Conservation (phyloP, 2,113 vertebrate species). For the Cepphus grylle region DNA sequence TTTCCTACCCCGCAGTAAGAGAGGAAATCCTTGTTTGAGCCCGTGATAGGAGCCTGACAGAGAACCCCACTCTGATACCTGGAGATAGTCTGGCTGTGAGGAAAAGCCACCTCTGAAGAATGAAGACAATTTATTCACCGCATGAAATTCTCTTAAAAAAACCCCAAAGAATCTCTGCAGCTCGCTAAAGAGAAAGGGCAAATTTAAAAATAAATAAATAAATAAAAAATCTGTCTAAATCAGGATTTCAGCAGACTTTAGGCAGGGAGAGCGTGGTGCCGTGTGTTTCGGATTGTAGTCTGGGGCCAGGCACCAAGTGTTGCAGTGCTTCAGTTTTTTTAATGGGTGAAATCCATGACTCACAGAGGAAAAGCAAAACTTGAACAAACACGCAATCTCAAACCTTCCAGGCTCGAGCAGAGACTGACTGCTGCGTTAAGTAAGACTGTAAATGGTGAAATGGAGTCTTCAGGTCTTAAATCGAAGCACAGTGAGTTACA, state of each 20-base stretch:
- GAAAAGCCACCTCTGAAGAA: background rate
- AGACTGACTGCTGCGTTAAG: background rate
- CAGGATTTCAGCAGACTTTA: background rate
- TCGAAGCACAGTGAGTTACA: background rate
- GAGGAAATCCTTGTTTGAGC: conserved; percentile 20
- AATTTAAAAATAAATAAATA: background rate
- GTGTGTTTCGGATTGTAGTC: background rate
- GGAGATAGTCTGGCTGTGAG: background rate
- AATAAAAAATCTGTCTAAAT: background rate
- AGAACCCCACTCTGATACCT: background rate
- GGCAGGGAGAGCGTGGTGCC: background rate
- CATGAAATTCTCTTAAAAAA: background rate
- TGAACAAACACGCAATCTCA: background rate
- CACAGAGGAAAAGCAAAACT: background rate
- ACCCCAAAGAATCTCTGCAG: background rate
- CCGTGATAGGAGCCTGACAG: background rate
- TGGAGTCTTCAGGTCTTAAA: background rate
- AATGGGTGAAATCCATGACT: background rate
- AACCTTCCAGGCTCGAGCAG: background rate
- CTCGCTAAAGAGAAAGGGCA: background rate
- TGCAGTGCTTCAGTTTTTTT: background rate
- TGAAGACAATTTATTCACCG: background rate
- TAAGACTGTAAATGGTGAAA: background rate
- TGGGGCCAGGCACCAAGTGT: background rate
- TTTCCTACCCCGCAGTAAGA: background rate